Evolutionary conservation across 2,888 invertebrate species (phyloP), one percentile per base, ranked within the genome.

Genomic region (Lasioglossum zephyrum): DNA sequence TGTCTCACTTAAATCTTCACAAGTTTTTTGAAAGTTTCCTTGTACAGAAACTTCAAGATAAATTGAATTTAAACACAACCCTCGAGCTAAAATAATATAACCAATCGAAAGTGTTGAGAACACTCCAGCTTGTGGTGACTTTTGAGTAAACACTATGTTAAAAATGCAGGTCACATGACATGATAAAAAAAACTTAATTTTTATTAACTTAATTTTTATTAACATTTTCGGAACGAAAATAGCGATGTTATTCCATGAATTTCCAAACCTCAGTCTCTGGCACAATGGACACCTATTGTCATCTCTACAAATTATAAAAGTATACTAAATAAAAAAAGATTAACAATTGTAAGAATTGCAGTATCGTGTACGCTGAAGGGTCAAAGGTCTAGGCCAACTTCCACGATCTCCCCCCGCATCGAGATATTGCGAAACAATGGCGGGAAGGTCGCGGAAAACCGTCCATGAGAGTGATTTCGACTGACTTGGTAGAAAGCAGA

Each of bases 401-500:
- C 13, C 11, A 26, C 26, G 26, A 53, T 3, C 31, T 31, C 31
- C 60, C 60, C 4, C n/a, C 4, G n/a, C 11, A 31, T 26, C 0
- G 26, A 60, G 26, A 60, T 5, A 31, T 31, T 60, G 60, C 26
- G 77, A 53, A 77, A 39, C 36, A 53, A 36, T 18, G 36, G 36
- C 2, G 31, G 8, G 36, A 66, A 31, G 66, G 66, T 66, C 66
- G 66, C 60, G 66, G 73, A 72, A 77, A 73, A 80, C 63, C 44
- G 26, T 53, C 26, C 47, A 31, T 16, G 41, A 73, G 60, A 49
- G 39, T 75, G 18, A n/a, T 22, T 79, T 47, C 13, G 73, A 63
- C 63, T 77, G 41, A 16, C 8, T 77, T 74, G 81, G 78, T 73
- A 73, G 86, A 84, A 89, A 90, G 70, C 84, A 13, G 73, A 73